Evolutionary conservation across 2,888 invertebrate genomes (phyloP).

Genomic region (Acleris literana): DNA sequence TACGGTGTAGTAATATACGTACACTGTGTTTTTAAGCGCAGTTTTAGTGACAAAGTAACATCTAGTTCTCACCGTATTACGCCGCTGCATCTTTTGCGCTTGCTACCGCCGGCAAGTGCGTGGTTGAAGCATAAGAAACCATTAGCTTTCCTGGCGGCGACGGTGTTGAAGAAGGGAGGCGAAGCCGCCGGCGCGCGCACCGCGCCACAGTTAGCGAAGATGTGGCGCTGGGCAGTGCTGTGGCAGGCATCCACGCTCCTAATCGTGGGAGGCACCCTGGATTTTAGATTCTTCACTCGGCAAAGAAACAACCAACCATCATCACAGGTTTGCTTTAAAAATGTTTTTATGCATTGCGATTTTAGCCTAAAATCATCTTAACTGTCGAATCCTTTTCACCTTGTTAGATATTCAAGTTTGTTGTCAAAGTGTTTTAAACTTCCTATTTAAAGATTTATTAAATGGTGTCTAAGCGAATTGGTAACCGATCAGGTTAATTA

Average conservation of each 20-base stretch:
- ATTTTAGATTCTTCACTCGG: slow-evolving; percentile 53
- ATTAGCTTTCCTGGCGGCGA: slow-evolving; percentile 19
- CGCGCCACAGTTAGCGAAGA: slow-evolving; percentile 48
- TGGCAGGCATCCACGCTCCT: slow-evolving; percentile 52
- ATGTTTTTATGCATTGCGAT: slow-evolving; percentile 1
- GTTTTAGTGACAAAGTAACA: no score
- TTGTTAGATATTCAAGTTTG: no score
- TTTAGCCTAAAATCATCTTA: background rate
- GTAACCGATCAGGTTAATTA: no score
- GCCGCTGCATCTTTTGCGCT: no score
- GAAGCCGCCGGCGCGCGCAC: slow-evolving; percentile 40
- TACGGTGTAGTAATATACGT: no score
- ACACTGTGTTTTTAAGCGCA: no score
- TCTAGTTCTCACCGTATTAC: no score
- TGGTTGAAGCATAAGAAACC: background rate
- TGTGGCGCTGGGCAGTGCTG: slow-evolving; percentile 66
- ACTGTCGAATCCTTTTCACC: no score
- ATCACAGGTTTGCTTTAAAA: slow-evolving; percentile 46
- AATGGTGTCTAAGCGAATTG: no score
- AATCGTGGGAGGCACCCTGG: slow-evolving; percentile 54
- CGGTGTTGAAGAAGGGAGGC: slow-evolving; percentile 27
- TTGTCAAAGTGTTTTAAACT: no score
- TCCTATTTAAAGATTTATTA: no score
- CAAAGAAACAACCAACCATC: slow-evolving; percentile 48
- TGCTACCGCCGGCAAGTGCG: background rate